Base-by-base conservation (phyloP, 2,888 invertebrate species). In the Deroplatys truncata region DNA sequence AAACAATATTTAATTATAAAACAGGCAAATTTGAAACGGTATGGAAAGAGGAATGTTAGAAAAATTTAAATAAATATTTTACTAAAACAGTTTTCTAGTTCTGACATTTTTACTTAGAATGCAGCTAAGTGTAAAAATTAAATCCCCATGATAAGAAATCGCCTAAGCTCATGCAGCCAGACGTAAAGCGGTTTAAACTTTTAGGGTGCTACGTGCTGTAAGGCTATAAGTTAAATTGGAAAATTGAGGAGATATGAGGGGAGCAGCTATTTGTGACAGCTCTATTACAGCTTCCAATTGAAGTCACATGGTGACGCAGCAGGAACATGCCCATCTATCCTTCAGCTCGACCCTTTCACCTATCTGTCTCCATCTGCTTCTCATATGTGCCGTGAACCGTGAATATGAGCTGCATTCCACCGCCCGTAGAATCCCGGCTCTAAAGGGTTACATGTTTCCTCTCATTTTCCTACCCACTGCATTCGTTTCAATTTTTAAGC, bases 201-300 rank as follows among this genome's bases (percentile, higher is more conserved):
- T 72, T 72, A n/a, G 28, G 29, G n/a, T 31, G 29, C 20, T 31
- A 20, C 20, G 29, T 28, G 20, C 20, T 29, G 86, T 56, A 56
- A 86, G 83, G 86, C 82, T 89, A 89, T 86, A 90, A 88, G 88
- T 90, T 86, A 90, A 88, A 90, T 90, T 90, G 88, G 90, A 88
- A 88, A 90, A 90, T 90, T 90, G 88, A 90, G 86, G 84, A 86
- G 88, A 89, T 72, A 20, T 72, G 56, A 84, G 84, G 82, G 84
- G 72, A 89, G 31, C 89, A 89, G 83, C 83, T 90, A 88, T 88
- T 85, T 90, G 90, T 88, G 90, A 90, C 90, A 90, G 90, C 90
- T 90, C 90, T 86, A 90, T 90, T 90, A 90, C 90, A 83, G 72
- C 88, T 72, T 56, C 89, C 89, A 89, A 89, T 89, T 85, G 56